Evolutionary conservation across 2,113 vertebrate genomes (phyloP).

Genomic region (Merops nubicus): DNA sequence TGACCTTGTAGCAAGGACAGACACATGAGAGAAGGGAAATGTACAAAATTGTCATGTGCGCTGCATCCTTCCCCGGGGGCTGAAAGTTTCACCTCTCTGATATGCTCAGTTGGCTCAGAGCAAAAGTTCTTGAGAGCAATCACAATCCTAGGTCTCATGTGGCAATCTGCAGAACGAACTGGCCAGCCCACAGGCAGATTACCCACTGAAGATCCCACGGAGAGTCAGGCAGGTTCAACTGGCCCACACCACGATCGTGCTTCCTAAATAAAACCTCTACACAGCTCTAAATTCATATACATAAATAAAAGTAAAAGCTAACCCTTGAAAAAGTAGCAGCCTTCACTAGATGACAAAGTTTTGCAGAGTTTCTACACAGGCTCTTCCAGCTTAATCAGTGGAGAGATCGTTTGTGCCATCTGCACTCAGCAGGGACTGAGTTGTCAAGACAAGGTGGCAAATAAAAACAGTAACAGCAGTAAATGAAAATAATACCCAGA

Average conservation of each 20-base stretch:
- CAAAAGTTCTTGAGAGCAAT: conserved; percentile 36
- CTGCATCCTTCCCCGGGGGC: conserved; percentile 7
- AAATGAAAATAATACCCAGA: conserved; percentile 55
- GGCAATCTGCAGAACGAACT: not conserved
- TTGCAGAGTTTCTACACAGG: not conserved
- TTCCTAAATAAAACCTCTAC: not conserved
- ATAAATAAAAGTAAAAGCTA: not conserved
- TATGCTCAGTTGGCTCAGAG: conserved; percentile 31
- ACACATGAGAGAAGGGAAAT: not conserved
- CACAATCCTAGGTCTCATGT: conserved; percentile 12
- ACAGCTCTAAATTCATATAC: not conserved
- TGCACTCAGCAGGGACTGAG: conserved; percentile 10
- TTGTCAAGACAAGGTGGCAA: not conserved
- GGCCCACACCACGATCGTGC: not conserved
- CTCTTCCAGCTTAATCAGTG: not conserved
- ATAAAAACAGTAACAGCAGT: conserved; percentile 28
- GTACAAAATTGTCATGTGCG: not conserved
- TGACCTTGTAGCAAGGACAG: conserved; percentile 17
- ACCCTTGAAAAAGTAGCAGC: not conserved
- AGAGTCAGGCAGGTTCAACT: not conserved
- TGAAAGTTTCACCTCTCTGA: conserved; percentile 45
- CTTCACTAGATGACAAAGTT: not conserved
- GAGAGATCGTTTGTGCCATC: conserved; percentile 21
- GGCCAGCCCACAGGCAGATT: not conserved
- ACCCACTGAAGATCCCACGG: not conserved